Evolutionary conservation across 2,888 invertebrate genomes (phyloP).

Genomic region (Zeuzera pyrina): DNA sequence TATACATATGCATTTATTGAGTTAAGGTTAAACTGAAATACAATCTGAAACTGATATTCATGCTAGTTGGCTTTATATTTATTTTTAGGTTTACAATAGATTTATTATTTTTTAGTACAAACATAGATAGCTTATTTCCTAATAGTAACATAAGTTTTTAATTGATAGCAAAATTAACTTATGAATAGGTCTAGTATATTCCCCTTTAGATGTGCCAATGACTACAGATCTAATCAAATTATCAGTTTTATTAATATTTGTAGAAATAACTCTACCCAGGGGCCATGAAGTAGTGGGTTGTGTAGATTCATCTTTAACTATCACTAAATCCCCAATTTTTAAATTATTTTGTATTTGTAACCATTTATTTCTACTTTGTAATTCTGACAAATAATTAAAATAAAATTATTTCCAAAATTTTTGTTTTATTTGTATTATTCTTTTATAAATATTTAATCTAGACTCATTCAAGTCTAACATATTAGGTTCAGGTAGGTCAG

Average conservation of each 20-base stretch:
- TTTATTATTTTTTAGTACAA: too few relatives aligned
- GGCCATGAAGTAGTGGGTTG: constrained; percentile 1
- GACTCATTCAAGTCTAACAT: constrained; percentile 1
- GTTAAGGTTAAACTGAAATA: too few relatives aligned
- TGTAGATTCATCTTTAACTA: constrained; percentile 5
- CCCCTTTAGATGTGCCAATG: neutral
- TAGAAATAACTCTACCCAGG: neutral
- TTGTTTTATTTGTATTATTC: constrained; percentile 5
- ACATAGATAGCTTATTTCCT: too few relatives aligned
- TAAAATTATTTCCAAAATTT: constrained; percentile 7
- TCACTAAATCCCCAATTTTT: constrained; percentile 1
- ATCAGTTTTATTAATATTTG: neutral
- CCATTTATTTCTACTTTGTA: constrained; percentile 5
- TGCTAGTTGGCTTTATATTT: too few relatives aligned
- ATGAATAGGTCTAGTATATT: neutral
- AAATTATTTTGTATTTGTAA: constrained; percentile 3
- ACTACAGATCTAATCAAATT: neutral
- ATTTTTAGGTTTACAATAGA: too few relatives aligned
- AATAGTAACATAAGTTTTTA: too few relatives aligned
- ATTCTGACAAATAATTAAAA: constrained; percentile 6
- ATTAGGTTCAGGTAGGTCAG: constrained; percentile 4
- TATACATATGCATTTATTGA: too few relatives aligned
- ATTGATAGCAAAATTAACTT: neutral
- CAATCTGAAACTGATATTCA: too few relatives aligned
- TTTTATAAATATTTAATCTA: constrained; percentile 5